phyloP scores from a whole-genome alignment of 1,140 invertebrate species.

The Zaprionus lachaisei region DNA sequence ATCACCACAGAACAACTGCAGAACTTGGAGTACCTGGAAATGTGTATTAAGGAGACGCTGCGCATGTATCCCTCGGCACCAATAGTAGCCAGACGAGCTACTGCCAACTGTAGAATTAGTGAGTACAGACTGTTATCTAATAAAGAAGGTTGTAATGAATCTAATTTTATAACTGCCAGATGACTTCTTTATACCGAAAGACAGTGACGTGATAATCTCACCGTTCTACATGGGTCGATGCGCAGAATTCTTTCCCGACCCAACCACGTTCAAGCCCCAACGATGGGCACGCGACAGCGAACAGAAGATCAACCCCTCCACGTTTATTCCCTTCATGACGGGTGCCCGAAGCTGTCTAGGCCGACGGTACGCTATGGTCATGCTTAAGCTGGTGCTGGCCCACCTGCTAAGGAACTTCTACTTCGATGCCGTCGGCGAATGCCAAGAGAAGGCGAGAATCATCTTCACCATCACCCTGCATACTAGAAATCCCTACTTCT shows the following conservation, averaged over 20 bases:
- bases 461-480: slow-evolving; percentile 59
- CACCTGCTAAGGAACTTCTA: slow-evolving; percentile 64
- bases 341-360: slow-evolving; percentile 90
- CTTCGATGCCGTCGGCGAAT: slow-evolving; percentile 69
- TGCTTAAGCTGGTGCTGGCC: slow-evolving; percentile 64
- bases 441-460: slow-evolving; percentile 54
- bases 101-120: slow-evolving; percentile 64
- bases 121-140: slow-evolving; percentile 7
- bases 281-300: slow-evolving; percentile 86
- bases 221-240: slow-evolving; percentile 69
- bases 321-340: slow-evolving; percentile 89
- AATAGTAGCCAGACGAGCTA: slow-evolving; percentile 87
- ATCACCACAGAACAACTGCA: slow-evolving; percentile 86
- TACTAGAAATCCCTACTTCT: slow-evolving; percentile 55
- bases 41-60: slow-evolving; percentile 88
- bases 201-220: slow-evolving; percentile 58
- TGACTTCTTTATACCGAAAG: slow-evolving; percentile 68
- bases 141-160: not conserved
- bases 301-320: slow-evolving; percentile 85
- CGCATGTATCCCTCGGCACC: slow-evolving; percentile 93
- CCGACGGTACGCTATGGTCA: slow-evolving; percentile 74
- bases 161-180: slow-evolving; percentile 18
- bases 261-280: slow-evolving; percentile 90
- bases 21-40: slow-evolving; percentile 87
- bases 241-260: slow-evolving; percentile 87